Evolutionary conservation across 2,888 invertebrate species (phyloP), one percentile per base, ranked within the genome.

Genomic region (Callyntrura guangdongensis): DNA sequence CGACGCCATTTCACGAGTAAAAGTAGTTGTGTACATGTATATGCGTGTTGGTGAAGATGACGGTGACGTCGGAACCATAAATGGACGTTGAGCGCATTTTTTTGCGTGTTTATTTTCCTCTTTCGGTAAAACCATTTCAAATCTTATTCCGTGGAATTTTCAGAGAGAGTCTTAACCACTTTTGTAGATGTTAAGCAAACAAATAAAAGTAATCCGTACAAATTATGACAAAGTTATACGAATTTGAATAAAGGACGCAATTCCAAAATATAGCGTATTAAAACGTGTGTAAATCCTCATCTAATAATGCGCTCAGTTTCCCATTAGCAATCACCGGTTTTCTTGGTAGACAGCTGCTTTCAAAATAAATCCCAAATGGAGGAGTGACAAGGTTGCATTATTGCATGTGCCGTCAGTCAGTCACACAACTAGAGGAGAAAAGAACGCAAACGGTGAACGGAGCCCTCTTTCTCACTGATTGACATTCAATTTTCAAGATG

Each of bases 401-500:
- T 83, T 85, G 84, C 89, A 85, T 85, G 79, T 67, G 89, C 89
- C 89, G 89, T 89, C 89, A 69, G 47, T 74, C 69, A 89, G 36
- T n/a, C 67, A 20, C 17, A 53, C 69, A 25, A 69, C 22, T 61
- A 17, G 64, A 20, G 27, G 17, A 81, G 89, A 67, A 64, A 84
- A 69, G 72, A 20, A 84, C 22, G 25, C 5, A 53, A 69, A 84
- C 27, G 61, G 53, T 14, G 20, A 72, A 45, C 53, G 36, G 36
- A 89, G 47, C 72, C 81, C 61, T 89, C 61, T 79, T 22, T 64
- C n/a, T 69, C 14, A 67, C 89, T 90, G 89, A 90, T 90, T 90
- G 89, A 90, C 89, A 90, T 90, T 90, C 89, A 90, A 90, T 90
- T 90, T 90, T 79, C 85, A 61, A 69, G 69, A 90, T 85, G 89